Base-by-base conservation (phyloP, 1,140 invertebrate species). In the Rhopalosiphum padi region DNA sequence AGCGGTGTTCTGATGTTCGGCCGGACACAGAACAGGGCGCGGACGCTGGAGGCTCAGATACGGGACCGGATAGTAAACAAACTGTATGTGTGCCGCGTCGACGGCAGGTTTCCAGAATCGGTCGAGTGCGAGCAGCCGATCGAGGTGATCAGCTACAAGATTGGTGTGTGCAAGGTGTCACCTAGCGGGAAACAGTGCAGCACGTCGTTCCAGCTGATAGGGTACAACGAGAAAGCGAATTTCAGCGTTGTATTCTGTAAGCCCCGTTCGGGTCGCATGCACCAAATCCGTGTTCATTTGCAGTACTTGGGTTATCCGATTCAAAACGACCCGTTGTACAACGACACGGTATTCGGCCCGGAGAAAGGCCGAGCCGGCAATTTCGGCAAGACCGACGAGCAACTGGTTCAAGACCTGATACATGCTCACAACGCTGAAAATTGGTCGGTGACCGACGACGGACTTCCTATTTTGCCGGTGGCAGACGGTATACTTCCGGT, bases 201-300 rank as follows among this genome's bases (percentile, higher is more conserved):
- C 37, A 99, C 99, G 0, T 97, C 97, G 90, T 99, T 99, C 96
- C 97, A 98, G 95, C 96, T 97, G 94, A 95, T 99, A 22, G 98
- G 97, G 90, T 97, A 96, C 95, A 98, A 99, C 96, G 96, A 96
- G 9, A 82, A 93, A 37, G 96, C 96, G 3, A 97, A 97, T 94
- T 98, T 98, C 0, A 99, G 98, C 94, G 97, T 99, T 41, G 98
- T 99, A 2, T 96, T 98, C n/a, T 99, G 99, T 95, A 97, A 97
- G 94, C 98, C 99, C 1, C 97, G 98, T 94, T 99, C 99, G 2
- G 99, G 99, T 0, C 96, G 99, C 94, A 99, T 99, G 97, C 99
- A 99, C 95, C 99, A 99, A 95, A 99, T 99, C 94, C 96, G 99
- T 94, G 98, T 99, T n/a, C 99, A 99, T 96, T 96, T 99, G 60